A percentile compares a stretch with the other conserved stretches of the same genome.
These are phyloP conservation scores for Austrofundulus limnaeus DNA, from an alignment of 2,113 vertebrate species.

Conservation along the genomic window DNA sequence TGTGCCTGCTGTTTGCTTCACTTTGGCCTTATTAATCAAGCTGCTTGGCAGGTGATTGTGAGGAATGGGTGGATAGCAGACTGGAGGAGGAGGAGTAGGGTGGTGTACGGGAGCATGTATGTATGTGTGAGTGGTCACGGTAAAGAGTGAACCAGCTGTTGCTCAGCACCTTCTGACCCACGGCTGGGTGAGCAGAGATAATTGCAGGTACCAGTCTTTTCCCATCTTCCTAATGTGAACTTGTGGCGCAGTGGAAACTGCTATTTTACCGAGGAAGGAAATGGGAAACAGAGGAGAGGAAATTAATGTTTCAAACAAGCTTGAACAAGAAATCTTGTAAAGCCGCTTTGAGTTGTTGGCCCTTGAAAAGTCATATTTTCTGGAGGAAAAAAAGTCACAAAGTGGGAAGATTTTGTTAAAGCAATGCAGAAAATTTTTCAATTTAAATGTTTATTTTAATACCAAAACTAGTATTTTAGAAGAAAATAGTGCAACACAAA, in stretches of 20 bases:
- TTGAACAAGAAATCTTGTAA: conserved; percentile 22
- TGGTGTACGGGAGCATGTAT: conserved; percentile 32
- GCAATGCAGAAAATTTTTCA: not conserved
- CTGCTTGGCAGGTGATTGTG: conserved; percentile 61
- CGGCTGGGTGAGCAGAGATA: conserved; percentile 74
- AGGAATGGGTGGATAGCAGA: conserved; percentile 49
- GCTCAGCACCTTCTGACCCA: conserved; percentile 53
- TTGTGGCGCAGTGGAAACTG: conserved; percentile 60
- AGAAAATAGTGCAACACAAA: not conserved
- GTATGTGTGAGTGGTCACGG: conserved; percentile 20
- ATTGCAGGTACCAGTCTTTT: conserved; percentile 76
- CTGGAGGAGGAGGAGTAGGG: conserved; percentile 20
- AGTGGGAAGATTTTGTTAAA: not conserved
- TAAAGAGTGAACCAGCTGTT: conserved; percentile 62
- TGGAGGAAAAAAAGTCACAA: not conserved
- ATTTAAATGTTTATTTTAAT: not conserved
- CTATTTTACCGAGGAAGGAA: conserved; percentile 34
- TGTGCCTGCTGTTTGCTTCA: conserved; percentile 26
- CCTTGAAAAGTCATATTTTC: not conserved
- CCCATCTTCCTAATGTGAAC: conserved; percentile 68
- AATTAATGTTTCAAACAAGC: conserved; percentile 12
- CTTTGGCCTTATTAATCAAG: conserved; percentile 67
- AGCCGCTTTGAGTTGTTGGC: conserved; percentile 12
- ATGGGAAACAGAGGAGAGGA: conserved; percentile 36
- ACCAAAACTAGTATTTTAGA: not conserved